Evolutionary conservation across 2,888 invertebrate genomes (phyloP), one percentile per base, ranked within the genome.

Genomic region (Hofmannophila pseudospretella): DNA sequence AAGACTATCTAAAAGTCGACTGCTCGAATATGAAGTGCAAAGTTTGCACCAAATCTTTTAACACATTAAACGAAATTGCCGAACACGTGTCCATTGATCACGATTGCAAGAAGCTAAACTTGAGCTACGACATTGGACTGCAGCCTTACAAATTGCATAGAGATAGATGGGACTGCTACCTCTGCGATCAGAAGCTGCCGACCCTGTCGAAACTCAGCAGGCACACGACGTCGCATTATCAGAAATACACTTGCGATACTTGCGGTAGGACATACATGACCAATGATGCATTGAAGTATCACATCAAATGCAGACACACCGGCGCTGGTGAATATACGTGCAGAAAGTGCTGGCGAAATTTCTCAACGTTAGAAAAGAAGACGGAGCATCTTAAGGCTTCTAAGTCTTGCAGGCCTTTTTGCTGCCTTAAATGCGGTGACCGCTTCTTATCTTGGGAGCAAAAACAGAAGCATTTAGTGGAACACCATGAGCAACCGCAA

Each of bases 1-100:
- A 66, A 39, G 76, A 74, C 5, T 71, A 66, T 29, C 54, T 85
- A 1, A 85, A 85, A 63, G 82, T 79, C 0, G 85, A 85, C 39
- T 65, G 73, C 31, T 59, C 64, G 0, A 55, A 75, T 25, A 51
- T 85, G 1, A 65, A 58, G 38, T 85, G 85, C 44, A 61, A 75
- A 43, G 26, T 74, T 2, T 85, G 85, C 37, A 32, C 28, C 0
- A 41, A 54, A 25, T 51, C 68, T 0, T 75, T 62, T 30, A 52
- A 64, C 3, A 59, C 51, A 8, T 41, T 85, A 2, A 53, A 67
- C 5, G 57, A 69, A 7, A 47, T 76, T 0, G 74, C 75, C 0
- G 46, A 54, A 33, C 85, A 85, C 38, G 54, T 85, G 1, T 50
- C 63, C 12, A 49, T 60, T 5, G 20, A 35, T 2, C 85, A 85